Evolutionary conservation across 2,888 invertebrate species (phyloP).

Genomic region (Strigamia transsilvanica): DNA sequence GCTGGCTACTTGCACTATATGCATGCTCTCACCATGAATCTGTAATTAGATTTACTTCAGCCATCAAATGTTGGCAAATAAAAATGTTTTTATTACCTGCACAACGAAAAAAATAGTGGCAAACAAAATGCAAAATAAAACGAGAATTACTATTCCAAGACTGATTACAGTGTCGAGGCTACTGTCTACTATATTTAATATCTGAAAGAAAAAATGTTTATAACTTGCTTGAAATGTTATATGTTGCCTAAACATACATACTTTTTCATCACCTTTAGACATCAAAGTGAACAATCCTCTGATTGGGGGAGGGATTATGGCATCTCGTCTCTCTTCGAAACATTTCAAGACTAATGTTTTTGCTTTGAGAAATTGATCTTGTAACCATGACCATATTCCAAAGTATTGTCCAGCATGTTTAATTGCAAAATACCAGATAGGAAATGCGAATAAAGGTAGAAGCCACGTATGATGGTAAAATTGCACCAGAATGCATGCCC

Average conservation of each 20-base stretch:
- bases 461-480: slow-evolving; percentile 88
- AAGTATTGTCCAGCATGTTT: slow-evolving; percentile 62
- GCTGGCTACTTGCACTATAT: slow-evolving; percentile 86
- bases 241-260: slow-evolving; percentile 56
- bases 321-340: slow-evolving; percentile 61
- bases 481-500: slow-evolving; percentile 82
- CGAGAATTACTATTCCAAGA: slow-evolving; percentile 83
- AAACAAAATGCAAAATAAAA: slow-evolving; percentile 80
- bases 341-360: not conserved
- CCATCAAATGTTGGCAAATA: not conserved
- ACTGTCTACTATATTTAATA: slow-evolving; percentile 54
- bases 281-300: slow-evolving; percentile 77
- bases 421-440: slow-evolving; percentile 75
- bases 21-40: slow-evolving; percentile 94
- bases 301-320: slow-evolving; percentile 73
- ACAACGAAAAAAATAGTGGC: slow-evolving; percentile 82
- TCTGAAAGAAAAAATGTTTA: slow-evolving; percentile 56
- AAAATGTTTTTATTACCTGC: slow-evolving; percentile 72
- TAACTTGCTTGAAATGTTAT: slow-evolving; percentile 19
- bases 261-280: slow-evolving; percentile 64
- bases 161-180: slow-evolving; percentile 82
- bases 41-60: slow-evolving; percentile 64
- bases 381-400: slow-evolving; percentile 15
- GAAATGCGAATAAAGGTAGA: slow-evolving; percentile 78
- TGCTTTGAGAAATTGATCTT: not conserved